These are phyloP conservation scores for Chrysolina oricalcia DNA, from an alignment of 2,888 invertebrate genomes.

Conservation along the genomic window DNA sequence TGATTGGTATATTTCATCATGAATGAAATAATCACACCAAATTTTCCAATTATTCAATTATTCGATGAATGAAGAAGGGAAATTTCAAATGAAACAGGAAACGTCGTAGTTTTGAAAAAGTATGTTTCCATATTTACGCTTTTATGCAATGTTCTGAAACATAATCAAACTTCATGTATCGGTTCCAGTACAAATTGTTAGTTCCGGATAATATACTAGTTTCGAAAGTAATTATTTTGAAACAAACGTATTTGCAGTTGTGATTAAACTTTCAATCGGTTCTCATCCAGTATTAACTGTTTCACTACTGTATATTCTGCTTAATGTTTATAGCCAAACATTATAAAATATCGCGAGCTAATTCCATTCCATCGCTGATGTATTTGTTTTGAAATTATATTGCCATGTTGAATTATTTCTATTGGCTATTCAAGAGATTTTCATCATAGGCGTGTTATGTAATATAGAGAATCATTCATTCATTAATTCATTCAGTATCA, in stretches of 20 bases:
- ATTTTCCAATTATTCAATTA: too few species aligned
- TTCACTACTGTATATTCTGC: not conserved
- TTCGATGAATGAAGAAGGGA: too few species aligned
- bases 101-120: too few species aligned
- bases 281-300: conserved; percentile 36
- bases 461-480: too few species aligned
- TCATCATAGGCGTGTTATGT: not conserved
- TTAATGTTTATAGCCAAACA: conserved; percentile 14
- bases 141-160: not conserved
- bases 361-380: not conserved
- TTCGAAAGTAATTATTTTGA: conserved; percentile 24
- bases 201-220: conserved; percentile 11
- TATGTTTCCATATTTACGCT: too few species aligned
- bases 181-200: conserved; percentile 21
- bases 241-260: conserved; percentile 28
- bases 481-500: too few species aligned
- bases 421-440: not conserved
- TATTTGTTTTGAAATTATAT: not conserved
- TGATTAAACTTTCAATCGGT: conserved; percentile 37
- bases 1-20: too few species aligned
- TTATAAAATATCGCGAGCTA: conserved; percentile 11
- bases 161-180: conserved; percentile 26
- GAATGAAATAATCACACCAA: too few species aligned
- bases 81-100: too few species aligned
- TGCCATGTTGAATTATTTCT: not conserved